Base-by-base conservation (phyloP, 1,140 invertebrate species). In the Manduca sexta region DNA sequence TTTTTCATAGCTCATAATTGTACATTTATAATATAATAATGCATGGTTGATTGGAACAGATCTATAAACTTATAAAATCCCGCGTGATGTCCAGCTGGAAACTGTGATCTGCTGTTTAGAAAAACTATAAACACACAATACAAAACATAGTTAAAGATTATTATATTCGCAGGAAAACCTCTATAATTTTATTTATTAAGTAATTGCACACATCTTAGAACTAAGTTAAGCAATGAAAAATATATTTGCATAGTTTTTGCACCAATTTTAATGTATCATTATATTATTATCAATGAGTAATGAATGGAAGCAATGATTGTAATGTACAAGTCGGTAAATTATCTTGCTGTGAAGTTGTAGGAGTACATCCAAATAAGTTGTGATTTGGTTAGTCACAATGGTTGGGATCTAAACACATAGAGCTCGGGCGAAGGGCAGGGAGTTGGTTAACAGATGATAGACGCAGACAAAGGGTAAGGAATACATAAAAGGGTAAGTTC, bases 381-480 rank as follows among this genome's bases (percentile, higher is more conserved):
- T 81, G 72, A 79, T 74, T 70, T 64, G 78, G 85, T 84, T 81
- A 85, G 79, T 84, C 75, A 84, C 81, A 76, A 71, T 69, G 59
- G 74, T 70, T 80, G 60, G 80, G 80, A 86, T 82, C 82, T 84
- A 79, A 86, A 87, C 86, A 89, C 87, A 88, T 86, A 88, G 86
- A 86, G 79, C 68, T 72, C 57, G 82, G 82, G 70, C 64, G 71
- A 66, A 73, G 78, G 73, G 76, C 80, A 74, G 75, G 70, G 77
- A 80, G 74, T 77, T 71, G 84, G 85, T 86, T 84, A 79, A 87
- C 84, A 87, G 84, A 86, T 89, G 88, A 89, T 76, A 86, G 88
- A 89, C 88, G 89, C 85, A 90, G 88, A 89, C 89, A 90, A 88
- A 87, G 87, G 89, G 84, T 88, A 88, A 85, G 81, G 84, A 85